phyloP scores from a whole-genome alignment of 2,113 vertebrate species.

The Tenrec ecaudatus region DNA sequence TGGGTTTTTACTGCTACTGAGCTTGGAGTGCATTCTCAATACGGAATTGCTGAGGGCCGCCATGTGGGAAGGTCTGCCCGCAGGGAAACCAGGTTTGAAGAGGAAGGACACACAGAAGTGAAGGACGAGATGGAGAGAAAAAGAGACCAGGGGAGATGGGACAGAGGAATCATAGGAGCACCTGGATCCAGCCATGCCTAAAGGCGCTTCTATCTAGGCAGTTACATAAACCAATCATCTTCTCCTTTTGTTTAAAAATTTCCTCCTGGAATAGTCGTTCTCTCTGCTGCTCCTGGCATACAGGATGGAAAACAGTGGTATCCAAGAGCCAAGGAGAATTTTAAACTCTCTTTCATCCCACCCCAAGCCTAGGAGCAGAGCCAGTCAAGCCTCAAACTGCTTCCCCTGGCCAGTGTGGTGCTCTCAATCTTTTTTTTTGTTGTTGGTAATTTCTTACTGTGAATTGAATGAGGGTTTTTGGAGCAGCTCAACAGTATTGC shows the following conservation, averaged over 20 bases:
- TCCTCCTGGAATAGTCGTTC: neutral
- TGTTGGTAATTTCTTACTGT: no score
- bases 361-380: slow-evolving; percentile 51
- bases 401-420: neutral
- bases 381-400: slow-evolving; percentile 51
- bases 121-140: neutral
- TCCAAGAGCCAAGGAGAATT: slow-evolving; percentile 4
- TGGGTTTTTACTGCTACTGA: neutral
- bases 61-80: neutral
- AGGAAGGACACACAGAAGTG: no score
- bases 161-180: neutral
- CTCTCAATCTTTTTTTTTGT: neutral
- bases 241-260: neutral
- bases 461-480: no score
- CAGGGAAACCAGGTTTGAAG: no score
- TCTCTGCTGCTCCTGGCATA: slow-evolving; percentile 7
- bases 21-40: no score
- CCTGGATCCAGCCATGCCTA: slow-evolving; percentile 11
- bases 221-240: neutral
- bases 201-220: neutral
- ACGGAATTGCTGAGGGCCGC: neutral
- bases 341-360: slow-evolving; percentile 59
- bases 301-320: slow-evolving; percentile 47
- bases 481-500: no score
- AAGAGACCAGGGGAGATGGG: neutral